phyloP scores from a whole-genome alignment of 1,140 invertebrate species.

The Drosophila trapezifrons region DNA sequence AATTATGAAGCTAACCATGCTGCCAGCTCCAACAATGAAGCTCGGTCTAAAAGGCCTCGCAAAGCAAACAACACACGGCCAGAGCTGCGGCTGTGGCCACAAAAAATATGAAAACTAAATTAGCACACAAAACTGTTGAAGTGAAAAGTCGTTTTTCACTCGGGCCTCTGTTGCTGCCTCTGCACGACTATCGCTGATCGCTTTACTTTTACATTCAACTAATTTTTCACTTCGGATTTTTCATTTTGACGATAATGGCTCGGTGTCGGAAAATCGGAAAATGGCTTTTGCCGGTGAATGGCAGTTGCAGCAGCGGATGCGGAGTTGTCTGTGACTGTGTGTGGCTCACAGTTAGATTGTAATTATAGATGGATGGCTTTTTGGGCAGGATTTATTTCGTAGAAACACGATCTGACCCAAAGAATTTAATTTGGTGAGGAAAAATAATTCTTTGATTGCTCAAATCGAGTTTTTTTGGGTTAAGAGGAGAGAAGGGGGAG shows the following conservation, averaged over 20 bases:
- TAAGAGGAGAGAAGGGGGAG: neutral
- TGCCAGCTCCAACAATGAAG: conserved; percentile 60
- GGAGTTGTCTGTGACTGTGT: conserved; percentile 17
- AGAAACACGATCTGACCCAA: conserved; percentile 20
- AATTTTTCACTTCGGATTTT: conserved; percentile 61
- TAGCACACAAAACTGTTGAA: conserved; percentile 82
- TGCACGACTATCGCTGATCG: conserved; percentile 56
- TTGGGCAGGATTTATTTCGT: conserved; percentile 26
- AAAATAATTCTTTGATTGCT: neutral
- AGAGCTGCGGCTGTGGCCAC: conserved; percentile 2
- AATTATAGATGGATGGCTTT: conserved; percentile 50
- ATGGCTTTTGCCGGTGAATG: conserved; percentile 57
- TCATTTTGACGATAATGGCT: conserved; percentile 53
- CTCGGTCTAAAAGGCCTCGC: conserved; percentile 63
- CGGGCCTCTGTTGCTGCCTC: conserved; percentile 19
- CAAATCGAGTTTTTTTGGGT: neutral
- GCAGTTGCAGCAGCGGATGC: conserved; percentile 5
- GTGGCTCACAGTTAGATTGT: conserved; percentile 38
- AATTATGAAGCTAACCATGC: conserved; percentile 71
- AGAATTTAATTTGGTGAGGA: conserved; percentile 22
- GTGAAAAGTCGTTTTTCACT: conserved; percentile 80
- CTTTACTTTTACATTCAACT: conserved; percentile 74
- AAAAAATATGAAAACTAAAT: conserved; percentile 73
- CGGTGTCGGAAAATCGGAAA: conserved; percentile 71
- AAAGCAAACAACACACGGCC: conserved; percentile 27